phyloP scores from a whole-genome alignment of 2,888 invertebrate genomes.

The Acanthosepion lycidas region DNA sequence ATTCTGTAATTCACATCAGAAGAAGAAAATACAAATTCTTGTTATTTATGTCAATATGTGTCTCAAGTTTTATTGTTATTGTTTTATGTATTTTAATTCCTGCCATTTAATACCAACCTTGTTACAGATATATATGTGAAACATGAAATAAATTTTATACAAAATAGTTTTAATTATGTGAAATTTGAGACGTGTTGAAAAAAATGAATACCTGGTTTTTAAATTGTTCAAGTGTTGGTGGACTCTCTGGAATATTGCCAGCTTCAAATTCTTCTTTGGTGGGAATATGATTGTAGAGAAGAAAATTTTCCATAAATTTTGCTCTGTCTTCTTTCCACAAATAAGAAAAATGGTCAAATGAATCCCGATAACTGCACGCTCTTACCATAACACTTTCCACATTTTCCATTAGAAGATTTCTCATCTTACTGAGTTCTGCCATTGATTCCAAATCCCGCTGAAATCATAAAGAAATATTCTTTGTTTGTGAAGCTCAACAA shows the following conservation, averaged over 20 bases:
- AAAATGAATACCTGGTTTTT: conserved; percentile 83
- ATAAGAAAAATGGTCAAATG: conserved; percentile 83
- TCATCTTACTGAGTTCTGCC: conserved; percentile 89
- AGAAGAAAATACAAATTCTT: no score
- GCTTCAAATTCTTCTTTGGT: conserved; percentile 89
- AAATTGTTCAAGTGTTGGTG: conserved; percentile 92
- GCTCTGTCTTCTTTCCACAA: conserved; percentile 92
- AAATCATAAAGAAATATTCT: conserved; percentile 13
- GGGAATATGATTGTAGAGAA: conserved; percentile 88
- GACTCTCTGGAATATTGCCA: conserved; percentile 82
- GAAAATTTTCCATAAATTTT: conserved; percentile 90
- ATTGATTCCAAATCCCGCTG: conserved; percentile 84
- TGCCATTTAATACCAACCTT: no score
- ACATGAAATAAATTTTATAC: no score
- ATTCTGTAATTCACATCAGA: no score
- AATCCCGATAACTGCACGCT: conserved; percentile 75
- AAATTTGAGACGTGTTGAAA: no score
- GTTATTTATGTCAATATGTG: no score
- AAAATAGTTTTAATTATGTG: no score
- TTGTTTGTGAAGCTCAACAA: no score
- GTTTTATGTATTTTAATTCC: no score
- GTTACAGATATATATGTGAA: no score
- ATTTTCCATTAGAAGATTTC: conserved; percentile 85
- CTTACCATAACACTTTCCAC: conserved; percentile 79
- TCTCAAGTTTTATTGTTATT: no score